Base-by-base conservation (phyloP, 2,113 vertebrate genomes). In the Leucosticte australis region DNA sequence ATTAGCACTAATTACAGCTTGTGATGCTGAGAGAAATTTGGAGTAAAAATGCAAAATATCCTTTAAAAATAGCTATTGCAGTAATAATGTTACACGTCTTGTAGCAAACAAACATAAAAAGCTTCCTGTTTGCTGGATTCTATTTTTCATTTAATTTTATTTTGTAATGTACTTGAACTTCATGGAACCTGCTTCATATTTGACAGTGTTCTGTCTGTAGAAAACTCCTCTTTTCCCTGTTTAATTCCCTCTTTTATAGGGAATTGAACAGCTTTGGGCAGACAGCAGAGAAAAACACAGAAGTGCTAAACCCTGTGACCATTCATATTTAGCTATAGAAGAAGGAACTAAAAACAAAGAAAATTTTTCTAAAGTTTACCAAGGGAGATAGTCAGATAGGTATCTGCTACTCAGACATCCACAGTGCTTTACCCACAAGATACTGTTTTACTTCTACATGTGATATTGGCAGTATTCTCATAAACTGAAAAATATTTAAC, bases 1-100 rank as follows among this genome's bases (percentile, higher is more conserved):
- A 84, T 94, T 90, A 94, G 52, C 33, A 30, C 27, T 87, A 91
- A 91, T 95, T 93, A 81, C 39, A 89, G 60, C 7, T 63, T 81
- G 60, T 87, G 56, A 92, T 10, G 37, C 4, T 22, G 60, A 73
- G 39, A 78, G 39, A 81, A 75, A 75, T 95, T 89, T 44, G 17
- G 6, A 71, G 8, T 49, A 64, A 90, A 90, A 91, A 71, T 49
- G 8, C 4, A 87, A 89, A 39, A 68, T 84, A 3, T 12, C 9
- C 5, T 47, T 81, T 67, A 63, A 89, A 86, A 93, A 81, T 63
- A 86, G 21, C 42, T 78, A 7, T 68, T 78, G 12, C 4, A 30
- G 10, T 26, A 64, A 63, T 77, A 67, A 81, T 26, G 13, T 30
- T 77, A 22, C 33, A 75, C 5, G 1, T 75, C 26, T 83, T 63